phyloP scores from a whole-genome alignment of 1,140 invertebrate species.

The Drosophila truncata region DNA sequence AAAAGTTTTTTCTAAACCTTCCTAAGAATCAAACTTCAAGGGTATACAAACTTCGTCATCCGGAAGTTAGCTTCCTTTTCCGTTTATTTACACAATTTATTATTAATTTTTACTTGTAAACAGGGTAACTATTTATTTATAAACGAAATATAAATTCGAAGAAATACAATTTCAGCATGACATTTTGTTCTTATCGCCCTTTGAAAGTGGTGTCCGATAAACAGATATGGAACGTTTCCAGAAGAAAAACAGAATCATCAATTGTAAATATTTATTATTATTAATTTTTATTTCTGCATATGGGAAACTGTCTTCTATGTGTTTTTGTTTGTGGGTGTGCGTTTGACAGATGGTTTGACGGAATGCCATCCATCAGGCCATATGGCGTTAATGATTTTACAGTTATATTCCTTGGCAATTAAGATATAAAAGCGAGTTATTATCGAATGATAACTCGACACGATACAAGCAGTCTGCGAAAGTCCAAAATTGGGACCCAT shows the following conservation, averaged over 20 bases:
- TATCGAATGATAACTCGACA: slow-evolving; percentile 54
- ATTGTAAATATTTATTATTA: slow-evolving; percentile 26
- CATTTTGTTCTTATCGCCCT: slow-evolving; percentile 18
- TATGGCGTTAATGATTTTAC: slow-evolving; percentile 28
- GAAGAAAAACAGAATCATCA: slow-evolving; percentile 5
- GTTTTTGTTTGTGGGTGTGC: neutral
- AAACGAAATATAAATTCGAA: neutral
- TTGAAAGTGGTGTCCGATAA: neutral
- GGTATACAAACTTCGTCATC: neutral
- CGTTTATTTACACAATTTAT: neutral
- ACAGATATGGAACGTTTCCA: neutral
- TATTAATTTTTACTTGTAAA: too few relatives aligned
- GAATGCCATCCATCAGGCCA: slow-evolving; percentile 19
- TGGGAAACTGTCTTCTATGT: neutral
- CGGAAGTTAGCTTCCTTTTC: neutral
- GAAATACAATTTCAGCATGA: slow-evolving; percentile 1
- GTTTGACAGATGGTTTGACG: slow-evolving; percentile 8
- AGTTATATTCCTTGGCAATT: slow-evolving; percentile 51
- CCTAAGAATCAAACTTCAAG: neutral
- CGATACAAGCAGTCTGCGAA: slow-evolving; percentile 29
- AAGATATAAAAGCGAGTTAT: slow-evolving; percentile 53
- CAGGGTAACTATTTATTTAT: neutral
- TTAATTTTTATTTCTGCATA: slow-evolving; percentile 26
- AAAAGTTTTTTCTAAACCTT: too few relatives aligned
- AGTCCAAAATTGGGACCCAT: slow-evolving; percentile 23